These are phyloP conservation scores for Spinibarbus caldwelli DNA, from an alignment of 2,797 vertebrate species.

Conservation along the genomic window DNA sequence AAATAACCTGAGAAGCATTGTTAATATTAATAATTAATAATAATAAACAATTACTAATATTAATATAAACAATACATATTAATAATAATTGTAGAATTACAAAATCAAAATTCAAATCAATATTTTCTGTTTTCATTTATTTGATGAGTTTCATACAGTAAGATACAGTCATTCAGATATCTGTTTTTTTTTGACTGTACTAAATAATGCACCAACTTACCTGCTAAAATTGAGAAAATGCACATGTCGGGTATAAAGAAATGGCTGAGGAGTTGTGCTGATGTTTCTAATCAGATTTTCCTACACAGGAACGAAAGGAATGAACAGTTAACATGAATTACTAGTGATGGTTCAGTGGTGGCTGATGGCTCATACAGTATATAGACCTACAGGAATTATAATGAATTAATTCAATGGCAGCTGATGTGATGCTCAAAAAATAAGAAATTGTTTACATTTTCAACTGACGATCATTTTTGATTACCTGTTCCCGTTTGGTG, in stretches of 20 bases:
- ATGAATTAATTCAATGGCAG: neutral
- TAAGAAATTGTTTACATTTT: neutral
- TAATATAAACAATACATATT: too few species aligned
- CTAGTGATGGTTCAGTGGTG: neutral
- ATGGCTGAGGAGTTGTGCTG: constrained; percentile 92
- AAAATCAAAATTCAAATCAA: neutral
- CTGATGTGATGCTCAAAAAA: neutral
- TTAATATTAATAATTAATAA: too few species aligned
- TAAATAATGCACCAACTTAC: constrained; percentile 66
- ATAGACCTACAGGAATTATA: neutral
- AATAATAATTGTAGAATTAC: neutral
- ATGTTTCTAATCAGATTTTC: constrained; percentile 96
- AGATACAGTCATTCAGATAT: neutral
- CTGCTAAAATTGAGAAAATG: constrained; percentile 99
- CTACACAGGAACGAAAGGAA: constrained; percentile 70
- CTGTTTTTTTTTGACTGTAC: neutral
- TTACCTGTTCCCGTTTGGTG: constrained; percentile 93
- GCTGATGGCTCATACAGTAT: neutral
- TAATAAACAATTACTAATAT: too few species aligned
- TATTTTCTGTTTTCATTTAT: neutral
- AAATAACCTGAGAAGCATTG: too few species aligned
- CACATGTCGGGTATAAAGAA: constrained; percentile 96
- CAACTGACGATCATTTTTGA: neutral
- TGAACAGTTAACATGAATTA: neutral
- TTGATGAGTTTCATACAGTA: neutral